Percentiles rank a stretch among this genome's conserved stretches.
Evolutionary conservation across 2,797 vertebrate genomes (phyloP).

Genomic region (Scyliorhinus canicula): DNA sequence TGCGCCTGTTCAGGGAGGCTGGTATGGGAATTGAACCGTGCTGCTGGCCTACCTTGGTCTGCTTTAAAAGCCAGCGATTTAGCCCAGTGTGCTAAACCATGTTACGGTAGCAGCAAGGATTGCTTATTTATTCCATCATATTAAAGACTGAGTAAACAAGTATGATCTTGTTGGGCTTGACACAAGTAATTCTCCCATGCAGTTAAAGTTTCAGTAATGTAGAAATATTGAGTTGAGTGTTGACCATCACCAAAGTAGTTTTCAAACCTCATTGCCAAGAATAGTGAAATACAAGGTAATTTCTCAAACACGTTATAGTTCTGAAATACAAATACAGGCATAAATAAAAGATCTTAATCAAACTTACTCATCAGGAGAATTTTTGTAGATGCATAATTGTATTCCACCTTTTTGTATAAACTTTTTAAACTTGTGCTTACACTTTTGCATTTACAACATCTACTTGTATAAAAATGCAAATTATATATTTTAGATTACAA

Average conservation of each 20-base stretch:
- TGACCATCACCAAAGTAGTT: not conserved
- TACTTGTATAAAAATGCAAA: not conserved
- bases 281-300: no score
- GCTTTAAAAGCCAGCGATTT: no score
- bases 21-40: no score
- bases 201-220: not conserved
- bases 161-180: not conserved
- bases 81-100: no score
- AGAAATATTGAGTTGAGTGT: not conserved
- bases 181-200: not conserved
- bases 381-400: conserved; percentile 45
- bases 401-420: conserved; percentile 45
- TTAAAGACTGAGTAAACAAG: not conserved
- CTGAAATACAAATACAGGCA: not conserved
- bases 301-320: not conserved
- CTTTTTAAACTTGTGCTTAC: conserved; percentile 44
- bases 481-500: not conserved
- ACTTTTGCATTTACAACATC: not conserved
- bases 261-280: not conserved
- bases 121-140: not conserved
- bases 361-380: conserved; percentile 30
- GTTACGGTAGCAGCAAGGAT: no score
- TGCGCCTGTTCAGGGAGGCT: no score
- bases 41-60: no score
- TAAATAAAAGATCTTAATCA: not conserved